Conservation (phyloP, 2,113 vertebrate species). For the Chloropsis cyanopogon region DNA sequence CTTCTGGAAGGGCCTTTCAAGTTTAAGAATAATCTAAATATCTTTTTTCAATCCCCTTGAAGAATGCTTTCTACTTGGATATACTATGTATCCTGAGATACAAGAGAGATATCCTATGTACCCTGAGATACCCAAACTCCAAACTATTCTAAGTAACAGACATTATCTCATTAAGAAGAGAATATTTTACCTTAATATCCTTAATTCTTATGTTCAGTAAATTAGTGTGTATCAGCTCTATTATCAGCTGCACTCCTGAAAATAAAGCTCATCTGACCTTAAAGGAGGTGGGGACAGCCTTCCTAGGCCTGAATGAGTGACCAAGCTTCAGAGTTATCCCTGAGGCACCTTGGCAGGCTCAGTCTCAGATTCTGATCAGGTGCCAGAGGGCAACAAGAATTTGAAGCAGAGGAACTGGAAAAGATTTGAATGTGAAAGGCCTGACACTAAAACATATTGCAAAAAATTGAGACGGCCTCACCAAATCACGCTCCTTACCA, state of each 20-base stretch:
- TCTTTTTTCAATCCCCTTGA: background rate
- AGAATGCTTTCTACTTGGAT: background rate
- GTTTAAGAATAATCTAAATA: background rate
- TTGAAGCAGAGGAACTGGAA: background rate
- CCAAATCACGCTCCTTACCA: background rate
- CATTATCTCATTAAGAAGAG: background rate
- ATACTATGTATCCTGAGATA: background rate
- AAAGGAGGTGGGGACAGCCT: background rate
- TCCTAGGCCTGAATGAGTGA: background rate
- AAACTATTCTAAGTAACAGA: background rate
- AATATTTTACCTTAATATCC: background rate
- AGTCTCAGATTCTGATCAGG: background rate
- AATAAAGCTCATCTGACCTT: background rate
- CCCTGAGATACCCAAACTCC: background rate
- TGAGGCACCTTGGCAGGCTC: background rate
- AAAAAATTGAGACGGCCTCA: background rate
- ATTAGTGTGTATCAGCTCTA: background rate
- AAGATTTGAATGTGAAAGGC: background rate
- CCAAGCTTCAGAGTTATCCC: background rate
- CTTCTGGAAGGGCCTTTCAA: background rate
- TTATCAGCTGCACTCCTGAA: background rate
- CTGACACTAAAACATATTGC: background rate
- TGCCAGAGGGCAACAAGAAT: background rate
- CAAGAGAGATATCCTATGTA: background rate
- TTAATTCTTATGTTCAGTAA: background rate